Evolutionary conservation across 2,797 vertebrate genomes (phyloP).

Genomic region (Spheniscus humboldti): DNA sequence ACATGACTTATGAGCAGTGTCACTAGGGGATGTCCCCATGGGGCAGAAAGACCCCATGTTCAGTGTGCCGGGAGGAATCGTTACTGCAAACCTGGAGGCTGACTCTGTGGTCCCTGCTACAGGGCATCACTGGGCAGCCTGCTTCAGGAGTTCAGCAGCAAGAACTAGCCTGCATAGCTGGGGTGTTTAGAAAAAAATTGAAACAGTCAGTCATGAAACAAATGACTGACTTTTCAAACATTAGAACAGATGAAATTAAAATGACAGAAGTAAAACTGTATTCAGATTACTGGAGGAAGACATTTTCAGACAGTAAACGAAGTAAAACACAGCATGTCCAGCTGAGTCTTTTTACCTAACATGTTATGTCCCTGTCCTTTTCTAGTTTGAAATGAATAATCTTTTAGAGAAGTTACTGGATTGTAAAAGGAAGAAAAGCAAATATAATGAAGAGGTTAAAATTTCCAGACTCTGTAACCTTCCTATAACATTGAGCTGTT

Average conservation of each 20-base stretch:
- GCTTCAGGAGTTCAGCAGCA: background rate
- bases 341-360: background rate
- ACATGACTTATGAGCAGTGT: background rate
- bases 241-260: constrained; percentile 1
- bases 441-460: background rate
- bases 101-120: background rate
- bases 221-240: background rate
- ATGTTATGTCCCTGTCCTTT: background rate
- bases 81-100: background rate
- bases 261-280: background rate
- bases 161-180: background rate
- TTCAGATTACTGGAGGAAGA: background rate
- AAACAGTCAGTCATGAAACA: background rate
- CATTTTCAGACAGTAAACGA: background rate
- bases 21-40: background rate
- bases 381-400: background rate
- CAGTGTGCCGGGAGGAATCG: background rate
- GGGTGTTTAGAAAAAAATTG: background rate
- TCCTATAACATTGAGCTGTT: background rate
- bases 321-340: background rate
- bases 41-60: background rate
- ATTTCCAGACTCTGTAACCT: background rate
- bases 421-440: background rate
- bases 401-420: background rate
- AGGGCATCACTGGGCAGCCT: background rate